phyloP scores from a whole-genome alignment of 2,888 invertebrate species.

The Drosophila prolongata region DNA sequence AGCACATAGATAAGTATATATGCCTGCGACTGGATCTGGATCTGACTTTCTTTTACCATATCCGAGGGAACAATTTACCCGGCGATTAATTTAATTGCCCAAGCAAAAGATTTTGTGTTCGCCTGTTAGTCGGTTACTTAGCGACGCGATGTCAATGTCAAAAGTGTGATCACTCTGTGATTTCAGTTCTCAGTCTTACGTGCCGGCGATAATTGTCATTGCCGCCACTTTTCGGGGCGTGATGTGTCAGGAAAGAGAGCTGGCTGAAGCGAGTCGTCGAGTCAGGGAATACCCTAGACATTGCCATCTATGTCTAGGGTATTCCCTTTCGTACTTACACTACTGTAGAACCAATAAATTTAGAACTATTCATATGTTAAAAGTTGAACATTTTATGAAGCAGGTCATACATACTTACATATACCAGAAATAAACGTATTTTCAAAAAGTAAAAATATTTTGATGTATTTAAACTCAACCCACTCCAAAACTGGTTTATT shows the following conservation, averaged over 20 bases:
- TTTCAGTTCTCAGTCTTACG: constrained; percentile 29
- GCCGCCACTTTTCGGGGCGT: background rate
- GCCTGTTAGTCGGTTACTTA: constrained; percentile 14
- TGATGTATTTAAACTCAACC: too few relatives aligned
- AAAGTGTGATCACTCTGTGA: constrained; percentile 19
- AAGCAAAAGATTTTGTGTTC: constrained; percentile 7
- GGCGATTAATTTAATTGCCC: constrained; percentile 65
- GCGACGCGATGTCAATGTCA: constrained; percentile 32
- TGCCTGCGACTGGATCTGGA: background rate
- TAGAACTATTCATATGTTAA: too few relatives aligned
- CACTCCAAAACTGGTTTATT: too few relatives aligned
- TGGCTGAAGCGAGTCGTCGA: too few relatives aligned
- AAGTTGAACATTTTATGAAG: too few relatives aligned
- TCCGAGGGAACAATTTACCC: constrained; percentile 3
- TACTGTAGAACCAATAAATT: background rate
- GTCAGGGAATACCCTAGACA: background rate
- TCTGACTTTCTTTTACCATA: constrained; percentile 13
- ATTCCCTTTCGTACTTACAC: background rate
- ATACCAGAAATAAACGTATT: too few relatives aligned
- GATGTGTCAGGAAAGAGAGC: background rate
- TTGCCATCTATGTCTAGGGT: too few relatives aligned
- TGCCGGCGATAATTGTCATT: constrained; percentile 12
- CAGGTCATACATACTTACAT: too few relatives aligned
- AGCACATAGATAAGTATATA: background rate
- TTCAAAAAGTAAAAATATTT: too few relatives aligned